Evolutionary conservation across 2,113 vertebrate species (phyloP), one percentile per base, ranked within the genome.

Genomic region (Rhineura floridana): DNA sequence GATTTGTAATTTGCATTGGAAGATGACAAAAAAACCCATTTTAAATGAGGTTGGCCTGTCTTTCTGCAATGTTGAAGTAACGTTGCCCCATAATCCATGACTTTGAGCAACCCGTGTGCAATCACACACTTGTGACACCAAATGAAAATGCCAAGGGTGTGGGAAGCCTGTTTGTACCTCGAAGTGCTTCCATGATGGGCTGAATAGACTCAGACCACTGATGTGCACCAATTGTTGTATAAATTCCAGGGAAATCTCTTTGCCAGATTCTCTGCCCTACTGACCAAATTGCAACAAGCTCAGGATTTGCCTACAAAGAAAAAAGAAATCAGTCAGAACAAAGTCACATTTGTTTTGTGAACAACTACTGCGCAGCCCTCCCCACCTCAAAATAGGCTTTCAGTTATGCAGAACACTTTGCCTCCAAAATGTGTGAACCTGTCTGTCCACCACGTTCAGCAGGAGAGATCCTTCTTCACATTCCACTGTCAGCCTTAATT

Each of bases 241-340:
- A 99, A 96, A 99, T 97, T 12, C 98, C 99, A 4, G 99, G 99
- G 92, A 99, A 99, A 82, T 99, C 99, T 89, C 98, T 96, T 93
- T 99, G 99, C 98, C 99, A 99, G 95, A 99, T 99, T 63, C 96
- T 97, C 39, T 99, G 98, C 84, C 98, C 99, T 36, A 99, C 98
- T 0, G 98, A 96, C 99, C 99, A 99, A 85, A 99, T 96, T 0
- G 98, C 98, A 21, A 97, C 93, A 79, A 99, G 96, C 70, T 99
- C 99, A 30, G 97, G 97, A 88, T 98, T 98, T 83, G 98, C 98
- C 99, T 99, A 94, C 67, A 3, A 82, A 91, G 28, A 73, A 86
- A 92, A n/a, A n/a, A n/a, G 2, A 36, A 76, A 65, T 23, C 44
- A 65, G 28, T 8, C 7, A 70, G 42, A 88, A 88, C 6, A 44